Evolutionary conservation across 2,113 vertebrate genomes (phyloP).

Genomic region (Ursus arctos): DNA sequence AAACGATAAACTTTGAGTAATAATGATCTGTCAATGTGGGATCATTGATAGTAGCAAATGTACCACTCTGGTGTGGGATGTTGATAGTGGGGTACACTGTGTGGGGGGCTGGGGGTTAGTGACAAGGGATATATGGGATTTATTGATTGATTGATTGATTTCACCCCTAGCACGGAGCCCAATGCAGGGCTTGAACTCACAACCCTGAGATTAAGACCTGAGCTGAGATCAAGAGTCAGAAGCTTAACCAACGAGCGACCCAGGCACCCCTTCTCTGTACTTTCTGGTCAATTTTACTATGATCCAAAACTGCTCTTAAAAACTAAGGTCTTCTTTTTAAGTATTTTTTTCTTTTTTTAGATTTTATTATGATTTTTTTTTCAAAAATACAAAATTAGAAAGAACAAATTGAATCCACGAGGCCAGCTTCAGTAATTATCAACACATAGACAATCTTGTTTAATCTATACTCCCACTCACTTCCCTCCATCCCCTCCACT

Average conservation of each 20-base stretch:
- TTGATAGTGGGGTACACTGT: not conserved
- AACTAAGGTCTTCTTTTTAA: not conserved
- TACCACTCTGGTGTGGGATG: not conserved
- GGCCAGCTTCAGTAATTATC: not conserved
- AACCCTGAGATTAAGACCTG: not conserved
- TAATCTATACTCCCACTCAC: not conserved
- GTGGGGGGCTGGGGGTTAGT: not conserved
- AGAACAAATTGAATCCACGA: not conserved
- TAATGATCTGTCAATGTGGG: rapidly evolving
- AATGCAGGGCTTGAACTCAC: not conserved
- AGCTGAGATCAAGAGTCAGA: not conserved
- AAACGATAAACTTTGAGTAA: not conserved
- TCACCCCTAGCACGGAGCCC: not conserved
- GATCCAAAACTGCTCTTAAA: not conserved
- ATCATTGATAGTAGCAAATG: not conserved
- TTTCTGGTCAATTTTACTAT: not conserved
- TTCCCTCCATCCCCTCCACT: not conserved
- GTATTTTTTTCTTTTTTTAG: not conserved
- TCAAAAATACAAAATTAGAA: not conserved
- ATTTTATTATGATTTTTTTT: not conserved
- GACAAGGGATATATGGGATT: not conserved
- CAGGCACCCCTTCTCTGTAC: not conserved
- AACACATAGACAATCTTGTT: not conserved
- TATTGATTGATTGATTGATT: not conserved
- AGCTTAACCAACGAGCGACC: not conserved